These are phyloP conservation scores for Aradophagus sp. DNA, from an alignment of 1,140 invertebrate species.

Conservation along the genomic window DNA sequence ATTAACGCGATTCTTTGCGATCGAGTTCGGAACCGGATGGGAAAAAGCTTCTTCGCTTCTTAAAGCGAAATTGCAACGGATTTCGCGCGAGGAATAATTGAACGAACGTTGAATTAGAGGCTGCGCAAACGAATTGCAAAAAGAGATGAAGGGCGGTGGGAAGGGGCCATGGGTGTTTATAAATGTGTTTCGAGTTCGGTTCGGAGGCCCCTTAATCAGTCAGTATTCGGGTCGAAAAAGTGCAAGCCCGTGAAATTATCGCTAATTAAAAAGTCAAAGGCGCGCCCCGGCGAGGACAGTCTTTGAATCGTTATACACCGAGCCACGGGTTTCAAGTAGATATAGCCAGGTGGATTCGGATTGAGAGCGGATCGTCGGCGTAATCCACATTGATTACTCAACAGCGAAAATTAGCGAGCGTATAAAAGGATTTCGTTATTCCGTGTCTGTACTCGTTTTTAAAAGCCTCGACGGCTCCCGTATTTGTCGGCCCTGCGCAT, in stretches of 20 bases:
- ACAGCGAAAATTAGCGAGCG: constrained; percentile 37
- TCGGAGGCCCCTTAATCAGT: no score
- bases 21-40: no score
- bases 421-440: constrained; percentile 50
- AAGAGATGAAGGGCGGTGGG: no score
- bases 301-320: constrained; percentile 19
- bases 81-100: no score
- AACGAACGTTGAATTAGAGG: no score
- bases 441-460: constrained; percentile 34
- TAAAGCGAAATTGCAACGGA: no score
- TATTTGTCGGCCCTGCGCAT: constrained; percentile 49
- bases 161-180: no score
- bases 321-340: constrained; percentile 14
- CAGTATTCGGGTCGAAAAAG: no score
- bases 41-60: no score
- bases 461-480: constrained; percentile 42
- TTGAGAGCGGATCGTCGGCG: constrained; percentile 16
- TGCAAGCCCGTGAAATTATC: neutral
- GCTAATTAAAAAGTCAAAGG: constrained; percentile 6
- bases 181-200: no score
- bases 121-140: no score
- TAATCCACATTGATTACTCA: constrained; percentile 38
- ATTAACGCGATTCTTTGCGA: no score
- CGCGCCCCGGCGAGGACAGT: neutral
- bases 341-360: constrained; percentile 2